These are phyloP conservation scores for Drosophila sordidapex DNA, from an alignment of 2,888 invertebrate species.

Conservation along the genomic window DNA sequence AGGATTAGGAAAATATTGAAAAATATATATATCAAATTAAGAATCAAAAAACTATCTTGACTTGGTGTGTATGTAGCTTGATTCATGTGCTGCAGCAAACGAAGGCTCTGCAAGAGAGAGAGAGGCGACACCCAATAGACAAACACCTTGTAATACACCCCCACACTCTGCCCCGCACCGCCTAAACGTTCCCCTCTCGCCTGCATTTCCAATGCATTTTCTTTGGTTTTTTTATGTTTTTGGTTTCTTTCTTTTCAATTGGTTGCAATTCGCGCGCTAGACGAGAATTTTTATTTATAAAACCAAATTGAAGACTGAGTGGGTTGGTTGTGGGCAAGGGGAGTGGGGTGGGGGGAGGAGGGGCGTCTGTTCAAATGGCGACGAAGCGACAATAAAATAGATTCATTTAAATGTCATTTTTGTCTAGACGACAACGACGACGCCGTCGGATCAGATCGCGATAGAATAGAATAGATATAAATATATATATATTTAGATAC, in stretches of 20 bases:
- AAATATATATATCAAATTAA: not conserved
- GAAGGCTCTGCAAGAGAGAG: not conserved
- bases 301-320: slow-evolving; percentile 48
- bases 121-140: not conserved
- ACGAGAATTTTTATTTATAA: slow-evolving; percentile 57
- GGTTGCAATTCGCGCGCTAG: slow-evolving; percentile 60
- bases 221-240: not conserved
- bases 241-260: slow-evolving; percentile 51
- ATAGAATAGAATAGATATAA: slow-evolving; percentile 49
- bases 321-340: not conserved
- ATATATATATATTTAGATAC: slow-evolving; percentile 1
- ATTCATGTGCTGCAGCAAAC: not conserved
- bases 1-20: not conserved
- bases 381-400: slow-evolving; percentile 80
- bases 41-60: not conserved
- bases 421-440: slow-evolving; percentile 70
- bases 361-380: slow-evolving; percentile 48
- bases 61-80: slow-evolving; percentile 13
- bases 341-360: not conserved
- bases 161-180: not conserved
- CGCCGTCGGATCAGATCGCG: slow-evolving; percentile 55
- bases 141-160: slow-evolving; percentile 27
- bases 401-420: slow-evolving; percentile 83
- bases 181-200: not conserved
- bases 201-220: slow-evolving; percentile 22